Evolutionary conservation across 2,797 vertebrate species (phyloP), one percentile per base, ranked within the genome.

Genomic region (Propithecus deckenii): DNA sequence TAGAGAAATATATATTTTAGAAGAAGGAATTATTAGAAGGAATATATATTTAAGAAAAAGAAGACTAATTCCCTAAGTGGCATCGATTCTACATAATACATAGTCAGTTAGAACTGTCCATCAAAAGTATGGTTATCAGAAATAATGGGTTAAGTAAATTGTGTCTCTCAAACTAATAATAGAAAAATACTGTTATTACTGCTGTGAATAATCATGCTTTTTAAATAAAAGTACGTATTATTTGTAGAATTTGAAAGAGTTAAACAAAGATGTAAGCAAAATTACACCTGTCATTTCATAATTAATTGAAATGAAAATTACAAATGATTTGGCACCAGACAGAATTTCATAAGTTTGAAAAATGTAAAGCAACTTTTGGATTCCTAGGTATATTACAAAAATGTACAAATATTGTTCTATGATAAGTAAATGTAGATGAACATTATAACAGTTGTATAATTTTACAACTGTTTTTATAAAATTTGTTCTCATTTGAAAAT

Each of bases 121-220:
- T 97, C 0, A 32, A 63, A 98, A 95, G 0, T 69, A 86, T 92
- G 35, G 22, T 90, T 97, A 93, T 97, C 95, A 98, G 86, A 98
- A 98, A 97, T 97, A 98, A 96, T 95, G 83, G 96, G 81, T 89
- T 86, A 38, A 12, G 85, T 96, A 98, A 97, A 98, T 91, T 96
- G 8, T 59, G 30, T 95, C 57, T 98, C 95, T 98, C 97, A 92
- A 97, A 93, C 63, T 81, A 94, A 94, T 97, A 97, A 97, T 92
- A 86, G 32, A 97, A 88, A 41, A 97, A 96, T 93, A 92, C 6
- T 95, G 48, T 89, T 97, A 94, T 97, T 97, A 96, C 23, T 94
- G 4, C 90, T 96, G 50, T 84, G 96, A 98, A 97, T 91, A 97
- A 94, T 88, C 78, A 75, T 85, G 11, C 4, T 88, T 98, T 97